Evolutionary conservation across 2,113 vertebrate species (phyloP).

Genomic region (Pelecanoides urinatrix): DNA sequence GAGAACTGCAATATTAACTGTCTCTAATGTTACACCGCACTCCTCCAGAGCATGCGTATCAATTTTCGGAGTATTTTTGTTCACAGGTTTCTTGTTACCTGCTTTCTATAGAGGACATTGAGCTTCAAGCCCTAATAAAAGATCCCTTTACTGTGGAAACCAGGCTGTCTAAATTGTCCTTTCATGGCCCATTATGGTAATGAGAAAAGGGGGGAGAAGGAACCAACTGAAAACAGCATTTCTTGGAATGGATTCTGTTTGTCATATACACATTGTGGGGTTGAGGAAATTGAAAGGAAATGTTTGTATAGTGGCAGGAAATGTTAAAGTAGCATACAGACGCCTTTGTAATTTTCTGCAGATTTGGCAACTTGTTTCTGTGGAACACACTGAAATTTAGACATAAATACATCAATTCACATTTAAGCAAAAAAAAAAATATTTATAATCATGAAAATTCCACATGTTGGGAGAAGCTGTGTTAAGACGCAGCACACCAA

Average conservation of each 20-base stretch:
- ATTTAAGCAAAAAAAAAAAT: neutral
- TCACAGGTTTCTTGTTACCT: constrained; percentile 9
- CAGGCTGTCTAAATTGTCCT: neutral
- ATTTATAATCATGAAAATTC: neutral
- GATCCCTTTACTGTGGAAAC: neutral
- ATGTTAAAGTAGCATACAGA: neutral
- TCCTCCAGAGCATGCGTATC: neutral
- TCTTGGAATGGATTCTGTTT: neutral
- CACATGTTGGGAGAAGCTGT: neutral
- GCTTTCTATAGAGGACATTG: neutral
- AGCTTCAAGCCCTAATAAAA: neutral
- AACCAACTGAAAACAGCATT: constrained; percentile 14
- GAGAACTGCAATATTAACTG: neutral
- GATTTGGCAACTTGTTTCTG: neutral
- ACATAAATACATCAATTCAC: neutral
- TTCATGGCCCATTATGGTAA: neutral
- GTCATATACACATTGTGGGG: neutral
- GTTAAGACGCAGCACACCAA: neutral
- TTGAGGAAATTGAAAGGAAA: constrained; percentile 13
- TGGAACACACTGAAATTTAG: neutral
- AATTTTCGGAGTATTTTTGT: neutral
- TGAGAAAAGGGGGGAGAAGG: neutral
- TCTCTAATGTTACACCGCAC: neutral
- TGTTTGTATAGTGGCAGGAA: neutral
- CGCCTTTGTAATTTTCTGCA: neutral